Base-by-base conservation (phyloP, 1,140 invertebrate genomes). In the Brevipalpus yothersi region DNA sequence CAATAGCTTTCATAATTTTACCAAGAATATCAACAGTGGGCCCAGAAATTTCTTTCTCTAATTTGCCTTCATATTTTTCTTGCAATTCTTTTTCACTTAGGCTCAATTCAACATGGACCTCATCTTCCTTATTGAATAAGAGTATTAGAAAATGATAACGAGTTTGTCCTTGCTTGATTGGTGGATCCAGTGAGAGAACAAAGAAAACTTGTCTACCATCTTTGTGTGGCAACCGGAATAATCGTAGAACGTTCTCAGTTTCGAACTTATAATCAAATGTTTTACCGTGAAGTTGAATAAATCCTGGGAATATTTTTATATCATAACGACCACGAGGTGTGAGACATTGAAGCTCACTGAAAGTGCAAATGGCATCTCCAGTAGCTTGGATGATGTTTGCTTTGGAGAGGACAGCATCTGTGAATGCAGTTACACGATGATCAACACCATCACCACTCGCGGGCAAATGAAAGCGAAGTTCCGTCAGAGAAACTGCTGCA, bases 201-300 rank as follows among this genome's bases (percentile, higher is more conserved):
- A 97, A 97, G 72, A 90, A 98, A 78, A 92, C 93, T 72, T 97
- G 93, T 56, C 95, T 75, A n/a, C 81, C 84, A 75, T 98, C 94
- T 71, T 93, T 95, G 69, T 99, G 93, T 0, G 93, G 94, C 54
- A 99, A 73, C 23, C 97, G 75, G 68, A 98, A 98, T 9, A 98
- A 71, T 23, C 95, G 79, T 10, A 94, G 74, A 13, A 98, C 90
- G 0, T 91, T 94, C 1, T 86, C 86, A 78, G 93, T 86, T 0
- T 93, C 90, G 65, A 99, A 96, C 74, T 99, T 99, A 74, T 98
- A 99, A 75, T 99, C 94, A 71, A 96, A 98, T 0, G 95, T 97
- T 79, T 99, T 99, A 73, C 95, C 95, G 70, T 99, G 95, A 58
- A 99, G 80, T 75, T 98, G 93, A 68, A 99, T 86, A 72, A 97